Percentiles rank a stretch among this genome's conserved stretches.
Conservation (phyloP, 2,888 invertebrate genomes). For the Pollenia amentaria region DNA sequence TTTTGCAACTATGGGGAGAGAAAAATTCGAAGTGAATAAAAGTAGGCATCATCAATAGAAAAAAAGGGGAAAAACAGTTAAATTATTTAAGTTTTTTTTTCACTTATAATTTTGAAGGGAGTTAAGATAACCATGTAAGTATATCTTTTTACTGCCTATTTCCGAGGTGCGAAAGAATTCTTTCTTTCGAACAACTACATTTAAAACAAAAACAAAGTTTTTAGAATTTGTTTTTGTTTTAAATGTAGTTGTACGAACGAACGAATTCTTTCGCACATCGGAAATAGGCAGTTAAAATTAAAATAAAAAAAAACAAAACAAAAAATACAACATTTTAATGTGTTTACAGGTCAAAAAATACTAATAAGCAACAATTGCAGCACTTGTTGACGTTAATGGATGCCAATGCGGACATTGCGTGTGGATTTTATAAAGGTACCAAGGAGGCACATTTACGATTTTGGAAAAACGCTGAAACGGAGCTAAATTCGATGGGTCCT, state of each 20-base stretch:
- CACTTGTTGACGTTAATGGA: no score
- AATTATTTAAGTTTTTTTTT: background rate
- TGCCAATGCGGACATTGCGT: background rate
- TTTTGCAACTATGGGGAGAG: slow-evolving; percentile 17
- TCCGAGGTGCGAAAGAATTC: no score
- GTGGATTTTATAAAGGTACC: background rate
- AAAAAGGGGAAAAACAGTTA: background rate
- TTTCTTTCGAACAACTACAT: no score
- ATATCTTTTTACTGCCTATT: no score
- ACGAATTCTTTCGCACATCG: no score
- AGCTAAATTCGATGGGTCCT: slow-evolving; percentile 2
- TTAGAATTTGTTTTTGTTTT: background rate
- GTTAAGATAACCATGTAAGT: no score
- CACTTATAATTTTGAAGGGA: no score
- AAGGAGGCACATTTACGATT: background rate
- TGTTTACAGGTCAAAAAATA: background rate
- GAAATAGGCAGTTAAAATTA: no score
- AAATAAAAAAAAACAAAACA: no score
- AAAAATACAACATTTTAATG: background rate
- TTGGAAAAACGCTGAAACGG: background rate
- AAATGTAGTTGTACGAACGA: no score
- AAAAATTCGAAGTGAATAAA: no score
- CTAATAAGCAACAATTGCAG: background rate
- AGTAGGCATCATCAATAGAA: no score
- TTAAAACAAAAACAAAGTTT: background rate